Evolutionary conservation across 2,113 vertebrate genomes (phyloP).

Genomic region (Emydura subglobosa): DNA sequence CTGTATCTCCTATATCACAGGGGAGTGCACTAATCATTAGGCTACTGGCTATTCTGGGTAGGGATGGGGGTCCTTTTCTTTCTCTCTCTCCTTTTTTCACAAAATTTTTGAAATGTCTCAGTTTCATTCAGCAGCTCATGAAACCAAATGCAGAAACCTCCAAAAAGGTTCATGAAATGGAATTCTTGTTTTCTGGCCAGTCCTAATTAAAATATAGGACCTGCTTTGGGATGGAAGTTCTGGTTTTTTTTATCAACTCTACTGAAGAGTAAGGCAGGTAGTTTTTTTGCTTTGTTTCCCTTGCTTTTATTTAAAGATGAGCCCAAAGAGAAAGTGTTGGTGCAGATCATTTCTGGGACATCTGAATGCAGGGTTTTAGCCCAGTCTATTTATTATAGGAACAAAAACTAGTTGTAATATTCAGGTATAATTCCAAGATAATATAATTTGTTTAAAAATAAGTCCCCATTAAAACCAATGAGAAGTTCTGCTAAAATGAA

Average conservation of each 20-base stretch:
- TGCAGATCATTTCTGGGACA: background rate
- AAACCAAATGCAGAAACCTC: background rate
- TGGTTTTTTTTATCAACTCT: background rate
- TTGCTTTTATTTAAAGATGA: background rate
- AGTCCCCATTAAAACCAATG: conserved; percentile 19
- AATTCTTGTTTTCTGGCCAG: background rate
- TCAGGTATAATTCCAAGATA: background rate
- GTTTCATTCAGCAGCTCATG: background rate
- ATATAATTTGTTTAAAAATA: background rate
- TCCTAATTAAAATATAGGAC: background rate
- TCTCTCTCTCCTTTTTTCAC: background rate
- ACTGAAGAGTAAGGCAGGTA: background rate
- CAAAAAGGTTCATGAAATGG: background rate
- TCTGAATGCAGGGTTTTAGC: background rate
- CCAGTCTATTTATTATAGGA: background rate
- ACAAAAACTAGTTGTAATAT: conserved; percentile 9
- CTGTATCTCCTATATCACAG: background rate
- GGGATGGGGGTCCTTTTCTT: no score
- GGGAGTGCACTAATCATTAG: background rate
- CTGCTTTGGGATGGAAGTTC: background rate
- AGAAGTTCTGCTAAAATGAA: background rate
- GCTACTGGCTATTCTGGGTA: no score
- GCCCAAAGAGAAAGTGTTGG: background rate
- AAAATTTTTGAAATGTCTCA: background rate
- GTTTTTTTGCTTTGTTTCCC: background rate